These are phyloP conservation scores for Venusia cambrica DNA, from an alignment of 2,888 invertebrate genomes.

Conservation along the genomic window DNA sequence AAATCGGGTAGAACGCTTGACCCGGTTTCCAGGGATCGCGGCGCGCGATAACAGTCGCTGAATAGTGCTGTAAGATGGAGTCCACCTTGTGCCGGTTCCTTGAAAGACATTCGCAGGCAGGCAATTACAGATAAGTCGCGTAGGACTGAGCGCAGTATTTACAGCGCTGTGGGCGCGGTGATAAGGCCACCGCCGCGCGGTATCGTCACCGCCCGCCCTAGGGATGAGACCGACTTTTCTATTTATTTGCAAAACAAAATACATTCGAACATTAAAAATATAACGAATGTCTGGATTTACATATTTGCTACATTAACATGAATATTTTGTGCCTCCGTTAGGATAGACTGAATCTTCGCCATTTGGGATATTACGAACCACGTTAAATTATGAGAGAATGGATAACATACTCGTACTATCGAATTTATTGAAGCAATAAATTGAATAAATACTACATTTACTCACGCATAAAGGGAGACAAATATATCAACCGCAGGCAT, in stretches of 20 bases:
- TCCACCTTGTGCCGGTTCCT: slow-evolving; percentile 66
- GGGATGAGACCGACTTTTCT: slow-evolving; percentile 30
- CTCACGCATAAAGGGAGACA: slow-evolving; percentile 11
- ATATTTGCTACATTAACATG: slow-evolving; percentile 25
- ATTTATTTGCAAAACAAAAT: slow-evolving; percentile 31
- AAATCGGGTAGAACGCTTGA: slow-evolving; percentile 56
- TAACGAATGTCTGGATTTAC: slow-evolving; percentile 27
- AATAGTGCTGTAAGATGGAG: slow-evolving; percentile 71
- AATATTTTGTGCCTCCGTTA: slow-evolving; percentile 16
- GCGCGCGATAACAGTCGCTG: slow-evolving; percentile 56
- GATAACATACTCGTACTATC: slow-evolving; percentile 13
- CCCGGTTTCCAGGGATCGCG: slow-evolving; percentile 62
- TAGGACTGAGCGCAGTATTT: slow-evolving; percentile 71
- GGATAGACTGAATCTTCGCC: slow-evolving; percentile 10
- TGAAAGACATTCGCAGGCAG: slow-evolving; percentile 78
- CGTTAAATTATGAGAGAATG: slow-evolving; percentile 13
- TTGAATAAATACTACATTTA: too few species aligned
- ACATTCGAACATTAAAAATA: slow-evolving; percentile 31
- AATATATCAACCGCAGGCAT: slow-evolving; percentile 12
- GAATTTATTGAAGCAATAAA: slow-evolving; percentile 18
- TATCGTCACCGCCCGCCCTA: slow-evolving; percentile 26
- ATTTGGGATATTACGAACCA: slow-evolving; percentile 17
- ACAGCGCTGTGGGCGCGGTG: slow-evolving; percentile 63
- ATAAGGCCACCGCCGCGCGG: slow-evolving; percentile 38
- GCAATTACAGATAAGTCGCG: slow-evolving; percentile 80